phyloP scores from a whole-genome alignment of 1,140 invertebrate genomes.

The Watersipora subatra region DNA sequence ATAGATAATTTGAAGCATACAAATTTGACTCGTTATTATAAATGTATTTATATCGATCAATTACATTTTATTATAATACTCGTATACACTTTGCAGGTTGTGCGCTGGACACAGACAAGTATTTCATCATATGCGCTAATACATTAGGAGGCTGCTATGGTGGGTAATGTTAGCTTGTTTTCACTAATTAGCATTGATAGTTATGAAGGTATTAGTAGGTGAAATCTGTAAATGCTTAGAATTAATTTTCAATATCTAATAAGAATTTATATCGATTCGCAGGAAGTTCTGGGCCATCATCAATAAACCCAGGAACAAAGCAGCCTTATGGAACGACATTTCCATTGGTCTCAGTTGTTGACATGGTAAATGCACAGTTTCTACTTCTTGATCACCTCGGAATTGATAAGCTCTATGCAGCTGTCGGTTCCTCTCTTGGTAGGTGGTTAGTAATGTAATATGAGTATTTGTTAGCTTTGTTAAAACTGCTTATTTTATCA shows the following conservation, averaged over 20 bases:
- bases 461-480: neutral
- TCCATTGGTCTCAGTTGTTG: constrained; percentile 31
- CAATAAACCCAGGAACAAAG: constrained; percentile 31
- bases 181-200: too few relatives aligned
- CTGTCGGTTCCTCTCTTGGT: constrained; percentile 35
- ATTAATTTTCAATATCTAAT: too few relatives aligned
- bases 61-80: too few relatives aligned
- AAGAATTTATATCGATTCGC: too few relatives aligned
- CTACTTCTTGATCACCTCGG: constrained; percentile 34
- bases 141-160: constrained; percentile 40
- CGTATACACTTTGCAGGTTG: constrained; percentile 23
- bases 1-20: too few relatives aligned
- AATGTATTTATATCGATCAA: too few relatives aligned
- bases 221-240: too few relatives aligned
- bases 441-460: too few relatives aligned
- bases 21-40: too few relatives aligned
- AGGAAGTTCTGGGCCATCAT: constrained; percentile 34
- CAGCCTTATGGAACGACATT: constrained; percentile 37
- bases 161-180: constrained; percentile 28
- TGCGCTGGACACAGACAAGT: constrained; percentile 38
- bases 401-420: constrained; percentile 30
- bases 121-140: constrained; percentile 40
- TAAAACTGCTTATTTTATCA: too few relatives aligned
- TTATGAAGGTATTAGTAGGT: too few relatives aligned
- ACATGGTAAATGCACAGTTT: constrained; percentile 36